Base-by-base conservation (phyloP, 1,140 invertebrate genomes). In the Ips typographus region DNA sequence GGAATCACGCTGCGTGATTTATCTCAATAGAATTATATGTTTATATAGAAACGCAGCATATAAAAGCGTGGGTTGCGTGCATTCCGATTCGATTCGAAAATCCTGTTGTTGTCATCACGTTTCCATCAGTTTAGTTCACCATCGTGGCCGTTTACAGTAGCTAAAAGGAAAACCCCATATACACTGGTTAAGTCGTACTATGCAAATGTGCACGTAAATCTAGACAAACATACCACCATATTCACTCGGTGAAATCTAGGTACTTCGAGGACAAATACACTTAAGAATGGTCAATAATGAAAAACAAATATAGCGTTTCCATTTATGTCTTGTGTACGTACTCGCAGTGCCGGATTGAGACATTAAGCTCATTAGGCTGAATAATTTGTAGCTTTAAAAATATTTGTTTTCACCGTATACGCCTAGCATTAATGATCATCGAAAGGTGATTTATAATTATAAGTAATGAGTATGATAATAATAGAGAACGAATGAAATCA, bases 1-100 rank as follows among this genome's bases (percentile, higher is more conserved):
- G 59, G 63, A 63, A 70, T 58, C 68, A 65, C 64, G 68, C 63
- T 70, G 57, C 59, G 56, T 65, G 62, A 65, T 69, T 65, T 69
- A 53, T 42, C 47, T 64, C 40, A 65, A 68, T 70, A 57, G 63
- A 65, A 70, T 64, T 56, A 62, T 62, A 55, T 62, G 55, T 68
- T 40, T 62, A n/a, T 3, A 36, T 68, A 22, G 22, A 22, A 22
- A 22, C 22, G 22, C 22, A 22, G 22, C 38, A 37, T 22, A 6
- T 63, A 39, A 55, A 68, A 68, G 67, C 51, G 22, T 22, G 58
- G 67, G 62, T 68, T 57, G 41, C 4, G 67, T 40, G 55, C 40
- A 2, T 40, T 56, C 53, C 38, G n/a, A n/a, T 37, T 7, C 1
- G 53, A 56, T 56, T 56, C 4, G 2, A 37, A 22, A 2, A 49